Evolutionary conservation across 1,140 invertebrate genomes (phyloP).

Genomic region (Halotydeus destructor): DNA sequence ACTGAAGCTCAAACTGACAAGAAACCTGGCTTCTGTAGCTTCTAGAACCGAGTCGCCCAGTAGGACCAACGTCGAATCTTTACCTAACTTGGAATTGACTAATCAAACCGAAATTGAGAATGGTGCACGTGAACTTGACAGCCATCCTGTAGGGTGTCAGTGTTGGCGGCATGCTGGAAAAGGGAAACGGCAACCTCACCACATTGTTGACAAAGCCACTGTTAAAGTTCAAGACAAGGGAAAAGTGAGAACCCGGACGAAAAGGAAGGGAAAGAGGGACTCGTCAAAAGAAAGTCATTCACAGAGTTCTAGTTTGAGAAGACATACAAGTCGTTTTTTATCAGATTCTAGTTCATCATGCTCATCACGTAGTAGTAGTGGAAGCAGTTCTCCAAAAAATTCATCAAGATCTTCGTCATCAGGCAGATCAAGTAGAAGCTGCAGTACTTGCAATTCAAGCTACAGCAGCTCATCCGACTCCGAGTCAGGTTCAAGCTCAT

Average conservation of each 20-base stretch:
- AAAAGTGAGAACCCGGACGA: background rate
- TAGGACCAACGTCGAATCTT: too few species aligned
- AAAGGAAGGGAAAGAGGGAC: background rate
- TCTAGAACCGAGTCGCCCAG: too few species aligned
- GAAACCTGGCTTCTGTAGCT: too few species aligned
- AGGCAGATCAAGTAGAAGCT: conserved; percentile 5
- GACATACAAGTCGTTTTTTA: background rate
- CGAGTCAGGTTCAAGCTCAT: conserved; percentile 8
- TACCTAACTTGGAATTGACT: too few species aligned
- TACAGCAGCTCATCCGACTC: background rate
- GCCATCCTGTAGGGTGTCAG: conserved; percentile 4
- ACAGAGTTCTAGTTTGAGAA: background rate
- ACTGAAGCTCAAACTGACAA: too few species aligned
- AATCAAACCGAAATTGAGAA: too few species aligned
- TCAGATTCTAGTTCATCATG: conserved; percentile 3
- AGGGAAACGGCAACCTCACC: conserved; percentile 1
- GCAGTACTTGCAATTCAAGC: conserved; percentile 1
- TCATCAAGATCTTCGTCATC: conserved; percentile 10
- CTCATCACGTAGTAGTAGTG: conserved; percentile 6
- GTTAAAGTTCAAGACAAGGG: background rate
- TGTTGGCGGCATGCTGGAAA: conserved; percentile 8
- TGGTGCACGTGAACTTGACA: too few species aligned
- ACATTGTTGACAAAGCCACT: background rate
- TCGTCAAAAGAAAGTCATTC: background rate
- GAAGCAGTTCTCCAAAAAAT: conserved; percentile 1